These are phyloP conservation scores for Tipula unca DNA, from an alignment of 2,888 invertebrate species.

Conservation along the genomic window DNA sequence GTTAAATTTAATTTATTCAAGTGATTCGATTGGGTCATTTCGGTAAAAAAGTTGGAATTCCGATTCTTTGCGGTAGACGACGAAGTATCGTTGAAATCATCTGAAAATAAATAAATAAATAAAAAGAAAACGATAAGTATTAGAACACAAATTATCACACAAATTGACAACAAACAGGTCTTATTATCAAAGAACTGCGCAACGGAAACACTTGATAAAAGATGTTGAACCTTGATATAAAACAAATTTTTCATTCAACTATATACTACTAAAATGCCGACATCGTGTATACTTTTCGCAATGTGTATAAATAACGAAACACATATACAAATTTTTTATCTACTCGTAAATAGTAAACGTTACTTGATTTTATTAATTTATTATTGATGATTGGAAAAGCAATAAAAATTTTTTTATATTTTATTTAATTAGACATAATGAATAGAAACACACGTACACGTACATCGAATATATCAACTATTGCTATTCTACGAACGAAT, in stretches of 20 bases:
- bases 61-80: not conserved
- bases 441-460: not conserved
- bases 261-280: not conserved
- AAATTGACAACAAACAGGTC: not conserved
- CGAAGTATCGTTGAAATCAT: slow-evolving; percentile 34
- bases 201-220: not conserved
- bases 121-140: not conserved
- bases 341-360: not conserved
- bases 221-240: not conserved
- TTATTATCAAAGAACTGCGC: not conserved
- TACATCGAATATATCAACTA: not conserved
- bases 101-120: slow-evolving; percentile 33
- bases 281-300: not conserved
- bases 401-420: not conserved
- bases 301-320: not conserved
- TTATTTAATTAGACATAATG: slow-evolving; percentile 4
- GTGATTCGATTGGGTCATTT: not conserved
- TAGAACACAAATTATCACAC: not conserved
- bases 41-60: not conserved
- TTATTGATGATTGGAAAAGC: slow-evolving; percentile 9
- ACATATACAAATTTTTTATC: not conserved
- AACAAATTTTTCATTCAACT: not conserved
- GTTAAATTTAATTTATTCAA: not conserved
- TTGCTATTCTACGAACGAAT: not conserved
- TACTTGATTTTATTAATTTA: slow-evolving; percentile 4